Percentiles rank a stretch among this genome's conserved stretches.
phyloP scores from a whole-genome alignment of 2,797 vertebrate species.

The Manis pentadactyla region DNA sequence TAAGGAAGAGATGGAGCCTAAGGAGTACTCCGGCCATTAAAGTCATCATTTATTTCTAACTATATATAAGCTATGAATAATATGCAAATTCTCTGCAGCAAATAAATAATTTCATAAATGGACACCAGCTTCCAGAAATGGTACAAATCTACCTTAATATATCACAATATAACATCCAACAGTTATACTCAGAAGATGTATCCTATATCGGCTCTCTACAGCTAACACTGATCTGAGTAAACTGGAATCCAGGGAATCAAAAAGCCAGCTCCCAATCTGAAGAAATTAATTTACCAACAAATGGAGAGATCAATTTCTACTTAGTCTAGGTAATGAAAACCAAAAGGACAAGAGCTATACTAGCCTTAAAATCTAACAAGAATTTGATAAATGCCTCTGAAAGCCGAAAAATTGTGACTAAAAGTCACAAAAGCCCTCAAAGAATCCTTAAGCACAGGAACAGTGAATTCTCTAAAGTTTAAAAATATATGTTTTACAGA shows the following conservation, averaged over 20 bases:
- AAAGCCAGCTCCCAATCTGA: slow-evolving; percentile 24
- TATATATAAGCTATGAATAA: neutral
- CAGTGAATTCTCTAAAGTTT: neutral
- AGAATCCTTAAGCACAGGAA: slow-evolving; percentile 13
- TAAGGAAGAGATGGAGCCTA: neutral
- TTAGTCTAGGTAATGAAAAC: slow-evolving; percentile 23
- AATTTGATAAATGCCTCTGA: neutral
- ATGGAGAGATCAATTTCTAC: slow-evolving; percentile 8
- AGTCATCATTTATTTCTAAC: neutral
- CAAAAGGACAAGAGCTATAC: neutral
- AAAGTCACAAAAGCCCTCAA: neutral
- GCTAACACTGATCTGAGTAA: neutral
- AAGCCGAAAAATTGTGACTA: neutral
- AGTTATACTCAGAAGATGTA: neutral
- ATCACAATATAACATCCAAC: neutral
- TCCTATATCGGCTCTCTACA: neutral
- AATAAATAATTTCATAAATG: neutral
- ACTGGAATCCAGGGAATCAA: neutral
- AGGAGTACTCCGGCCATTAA: neutral
- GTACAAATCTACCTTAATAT: neutral
- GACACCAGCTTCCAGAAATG: neutral
- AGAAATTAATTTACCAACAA: slow-evolving; percentile 24
- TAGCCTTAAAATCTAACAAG: slow-evolving; percentile 24
- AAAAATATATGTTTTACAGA: neutral
- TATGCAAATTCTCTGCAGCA: neutral